Conservation (phyloP, 2,113 vertebrate genomes). For the Crotalus tigris region DNA sequence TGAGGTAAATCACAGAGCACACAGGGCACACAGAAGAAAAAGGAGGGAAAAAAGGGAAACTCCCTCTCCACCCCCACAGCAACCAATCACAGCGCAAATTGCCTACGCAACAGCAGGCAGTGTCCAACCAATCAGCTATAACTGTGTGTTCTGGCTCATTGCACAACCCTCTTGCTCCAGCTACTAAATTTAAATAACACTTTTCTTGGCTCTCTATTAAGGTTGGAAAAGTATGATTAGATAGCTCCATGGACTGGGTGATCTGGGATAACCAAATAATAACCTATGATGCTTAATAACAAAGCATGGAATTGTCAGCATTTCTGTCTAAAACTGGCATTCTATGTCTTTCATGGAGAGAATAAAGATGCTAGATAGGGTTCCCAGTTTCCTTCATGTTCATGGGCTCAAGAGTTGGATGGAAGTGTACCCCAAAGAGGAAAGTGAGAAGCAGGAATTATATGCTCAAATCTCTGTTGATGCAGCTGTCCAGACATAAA, state of each 20-base stretch:
- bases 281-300: neutral
- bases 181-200: neutral
- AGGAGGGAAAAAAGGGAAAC: neutral
- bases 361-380: neutral
- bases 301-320: too few species aligned
- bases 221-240: neutral
- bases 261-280: neutral
- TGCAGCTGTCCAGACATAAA: neutral
- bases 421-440: accelerated
- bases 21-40: neutral
- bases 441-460: accelerated
- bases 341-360: neutral
- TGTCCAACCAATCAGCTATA: neutral
- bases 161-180: neutral
- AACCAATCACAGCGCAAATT: neutral
- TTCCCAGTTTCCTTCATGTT: too few species aligned
- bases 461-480: neutral
- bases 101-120: neutral
- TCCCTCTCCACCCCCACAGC: neutral
- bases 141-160: neutral
- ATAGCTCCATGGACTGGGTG: neutral
- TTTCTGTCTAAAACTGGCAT: neutral
- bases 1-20: neutral
- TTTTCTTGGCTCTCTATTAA: neutral
- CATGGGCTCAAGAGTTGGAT: accelerated